phyloP scores from a whole-genome alignment of 2,888 invertebrate genomes.

The Maniola hyperantus region DNA sequence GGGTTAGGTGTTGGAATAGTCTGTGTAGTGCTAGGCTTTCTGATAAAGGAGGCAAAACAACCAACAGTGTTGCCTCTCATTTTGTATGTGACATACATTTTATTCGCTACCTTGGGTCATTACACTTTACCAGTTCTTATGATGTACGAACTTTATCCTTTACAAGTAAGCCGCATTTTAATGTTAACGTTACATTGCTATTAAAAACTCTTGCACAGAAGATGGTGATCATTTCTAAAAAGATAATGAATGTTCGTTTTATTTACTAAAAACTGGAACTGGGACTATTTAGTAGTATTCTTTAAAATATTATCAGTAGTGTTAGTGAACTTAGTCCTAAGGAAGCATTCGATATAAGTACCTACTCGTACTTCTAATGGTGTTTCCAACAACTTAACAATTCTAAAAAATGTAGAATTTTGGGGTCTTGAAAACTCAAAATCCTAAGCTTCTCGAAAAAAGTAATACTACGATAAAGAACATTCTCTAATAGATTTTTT shows the following conservation, averaged over 20 bases:
- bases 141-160: conserved; percentile 24
- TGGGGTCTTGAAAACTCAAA: no score
- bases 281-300: not conserved
- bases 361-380: no score
- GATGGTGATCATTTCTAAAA: not conserved
- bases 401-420: no score
- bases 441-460: no score
- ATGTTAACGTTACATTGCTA: not conserved
- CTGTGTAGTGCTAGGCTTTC: not conserved
- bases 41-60: conserved; percentile 13
- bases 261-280: not conserved
- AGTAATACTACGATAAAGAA: no score
- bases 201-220: not conserved
- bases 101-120: conserved; percentile 24
- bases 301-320: not conserved
- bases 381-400: no score
- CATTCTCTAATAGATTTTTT: not conserved
- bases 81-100: conserved; percentile 16
- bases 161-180: conserved; percentile 16
- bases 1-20: conserved; percentile 18
- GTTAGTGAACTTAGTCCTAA: no score
- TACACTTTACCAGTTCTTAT: conserved; percentile 20
- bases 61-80: conserved; percentile 14
- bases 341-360: no score
- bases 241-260: not conserved